Evolutionary conservation across 2,113 vertebrate species (phyloP).

Genomic region (Sphaerodactylus townsendi): DNA sequence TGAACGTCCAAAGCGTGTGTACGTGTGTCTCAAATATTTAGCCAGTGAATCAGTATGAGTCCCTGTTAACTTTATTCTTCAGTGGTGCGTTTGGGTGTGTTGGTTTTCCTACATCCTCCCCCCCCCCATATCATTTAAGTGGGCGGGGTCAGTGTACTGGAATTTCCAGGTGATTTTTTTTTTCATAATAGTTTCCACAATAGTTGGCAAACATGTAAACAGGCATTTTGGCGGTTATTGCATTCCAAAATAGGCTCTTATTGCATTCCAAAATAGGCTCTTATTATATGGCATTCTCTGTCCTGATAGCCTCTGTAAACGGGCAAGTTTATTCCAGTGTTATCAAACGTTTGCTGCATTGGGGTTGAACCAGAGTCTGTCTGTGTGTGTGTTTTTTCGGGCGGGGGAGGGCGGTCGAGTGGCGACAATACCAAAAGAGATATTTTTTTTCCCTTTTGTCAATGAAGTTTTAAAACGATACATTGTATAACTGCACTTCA

Average conservation of each 20-base stretch:
- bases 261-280: constrained; percentile 61
- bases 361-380: constrained; percentile 72
- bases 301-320: constrained; percentile 59
- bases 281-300: constrained; percentile 61
- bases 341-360: constrained; percentile 78
- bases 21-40: constrained; percentile 48
- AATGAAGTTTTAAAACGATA: constrained; percentile 50
- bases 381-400: background rate
- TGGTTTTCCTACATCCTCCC: constrained; percentile 47
- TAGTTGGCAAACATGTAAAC: constrained; percentile 67
- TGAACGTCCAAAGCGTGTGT: constrained; percentile 25
- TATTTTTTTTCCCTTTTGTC: constrained; percentile 32
- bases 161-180: constrained; percentile 56
- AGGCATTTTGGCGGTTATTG: constrained; percentile 62
- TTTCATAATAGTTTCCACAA: constrained; percentile 66
- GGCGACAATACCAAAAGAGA: background rate
- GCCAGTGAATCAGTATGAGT: constrained; percentile 49
- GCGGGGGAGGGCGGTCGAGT: too few species aligned
- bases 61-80: constrained; percentile 42
- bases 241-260: constrained; percentile 59
- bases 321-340: constrained; percentile 67
- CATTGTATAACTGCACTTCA: constrained; percentile 72
- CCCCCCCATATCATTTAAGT: constrained; percentile 53
- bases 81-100: constrained; percentile 33
- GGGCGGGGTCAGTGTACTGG: constrained; percentile 45